Base-by-base conservation (phyloP, 1,140 invertebrate species). In the Philotrypesis tridentata region DNA sequence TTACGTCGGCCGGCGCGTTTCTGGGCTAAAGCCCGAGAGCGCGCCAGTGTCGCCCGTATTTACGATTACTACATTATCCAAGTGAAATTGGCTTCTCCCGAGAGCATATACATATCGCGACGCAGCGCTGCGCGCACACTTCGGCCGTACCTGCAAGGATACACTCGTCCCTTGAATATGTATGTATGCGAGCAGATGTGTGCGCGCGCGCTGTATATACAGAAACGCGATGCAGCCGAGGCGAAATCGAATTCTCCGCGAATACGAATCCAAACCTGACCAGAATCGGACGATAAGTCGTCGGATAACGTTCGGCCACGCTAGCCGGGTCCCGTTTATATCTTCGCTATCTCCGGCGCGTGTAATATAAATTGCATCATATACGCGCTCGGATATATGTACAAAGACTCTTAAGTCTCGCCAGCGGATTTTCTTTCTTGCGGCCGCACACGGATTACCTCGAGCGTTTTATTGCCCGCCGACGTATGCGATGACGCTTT, bases 1-100 rank as follows among this genome's bases (percentile, higher is more conserved):
- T 84, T 84, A 84, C 67, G n/a, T 37, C 63, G 63, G 67, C 29
- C 1, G 27, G n/a, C 43, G 27, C 31, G 67, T 25, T 27, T 60
- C 55, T 12, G n/a, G 23, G 14, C 55, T 71, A 23, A 31, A 40
- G 43, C 37, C 29, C 33, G 12, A 0, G 17, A 14, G 12, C 12
- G 14, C 12, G 17, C 3, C 17, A 55, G 48, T 55, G 23, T 29
- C 25, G 21, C 82, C 83, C 67, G 72, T 87, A 87, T 87, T 87
- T 86, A 87, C 85, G 87, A 87, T 86, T 86, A 87, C 84, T 81
- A 14, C 14, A 87, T 87, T 87, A 86, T 85, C 84, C 82, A 84
- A 87, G 79, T 84, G 84, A 84, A 87, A 87, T 87, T 87, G 85
- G 84, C 85, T 87, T 82, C 79, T 82, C 74, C 60, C 71, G 3